A percentile compares a stretch with the other conserved stretches of the same genome.
phyloP scores from a whole-genome alignment of 1,140 invertebrate species.

The Temnothorax curvispinosus region DNA sequence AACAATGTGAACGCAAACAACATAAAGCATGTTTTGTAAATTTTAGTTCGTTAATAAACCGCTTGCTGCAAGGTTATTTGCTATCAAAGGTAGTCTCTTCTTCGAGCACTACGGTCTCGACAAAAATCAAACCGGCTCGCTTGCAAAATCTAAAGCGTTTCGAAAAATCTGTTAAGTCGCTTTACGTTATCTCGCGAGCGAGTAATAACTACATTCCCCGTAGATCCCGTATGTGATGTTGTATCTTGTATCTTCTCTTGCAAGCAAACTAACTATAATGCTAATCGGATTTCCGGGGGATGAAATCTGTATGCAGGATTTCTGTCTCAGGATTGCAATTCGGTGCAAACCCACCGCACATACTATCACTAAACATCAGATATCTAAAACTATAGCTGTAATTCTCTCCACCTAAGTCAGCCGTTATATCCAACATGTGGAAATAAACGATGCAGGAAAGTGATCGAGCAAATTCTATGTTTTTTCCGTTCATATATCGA shows the following conservation, averaged over 20 bases:
- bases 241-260: neutral
- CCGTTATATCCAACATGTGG: neutral
- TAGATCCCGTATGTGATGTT: neutral
- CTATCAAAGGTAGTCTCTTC: neutral
- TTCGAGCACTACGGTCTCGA: neutral
- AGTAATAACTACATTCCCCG: constrained; percentile 14
- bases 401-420: neutral
- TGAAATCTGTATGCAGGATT: constrained; percentile 33
- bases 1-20: neutral
- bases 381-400: neutral
- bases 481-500: neutral
- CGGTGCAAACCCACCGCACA: neutral
- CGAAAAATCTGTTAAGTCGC: neutral
- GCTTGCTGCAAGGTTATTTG: neutral
- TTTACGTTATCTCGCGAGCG: neutral
- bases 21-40: neutral
- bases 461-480: neutral
- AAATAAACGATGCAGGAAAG: neutral
- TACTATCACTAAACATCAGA: neutral
- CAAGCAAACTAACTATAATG: constrained; percentile 29
- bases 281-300: constrained; percentile 30
- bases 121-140: neutral
- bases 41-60: neutral
- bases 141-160: neutral
- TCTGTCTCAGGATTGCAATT: constrained; percentile 28